Conservation (phyloP, 2,113 vertebrate species). For the Pantherophis guttatus region DNA sequence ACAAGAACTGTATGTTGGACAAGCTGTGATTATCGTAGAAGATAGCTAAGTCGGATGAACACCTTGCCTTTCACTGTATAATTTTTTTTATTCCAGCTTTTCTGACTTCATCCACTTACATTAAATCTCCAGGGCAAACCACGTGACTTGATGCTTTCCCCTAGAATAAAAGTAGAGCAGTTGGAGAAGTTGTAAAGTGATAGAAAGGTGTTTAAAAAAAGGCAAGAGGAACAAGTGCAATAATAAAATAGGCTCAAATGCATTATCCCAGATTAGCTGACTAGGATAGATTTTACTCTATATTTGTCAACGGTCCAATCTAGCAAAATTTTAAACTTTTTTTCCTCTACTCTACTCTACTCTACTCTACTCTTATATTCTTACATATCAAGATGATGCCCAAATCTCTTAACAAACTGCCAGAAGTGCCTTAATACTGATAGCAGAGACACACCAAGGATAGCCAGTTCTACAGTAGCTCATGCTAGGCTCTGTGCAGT, state of each 20-base stretch:
- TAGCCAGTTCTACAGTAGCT: background rate
- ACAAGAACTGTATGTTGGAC: background rate
- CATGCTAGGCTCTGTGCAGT: background rate
- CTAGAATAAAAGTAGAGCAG: background rate
- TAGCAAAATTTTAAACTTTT: background rate
- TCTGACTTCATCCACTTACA: background rate
- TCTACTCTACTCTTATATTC: too few relatives aligned
- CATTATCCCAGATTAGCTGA: background rate
- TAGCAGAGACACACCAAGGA: background rate
- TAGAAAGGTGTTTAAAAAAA: background rate
- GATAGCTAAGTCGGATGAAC: background rate
- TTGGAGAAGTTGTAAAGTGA: background rate
- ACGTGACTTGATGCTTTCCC: background rate
- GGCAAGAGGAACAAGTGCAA: background rate
- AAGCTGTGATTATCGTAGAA: background rate
- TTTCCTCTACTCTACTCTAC: too few relatives aligned
- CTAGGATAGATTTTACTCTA: background rate
- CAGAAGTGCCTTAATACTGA: background rate
- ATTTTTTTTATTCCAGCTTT: background rate
- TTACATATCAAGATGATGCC: background rate
- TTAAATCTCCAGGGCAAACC: background rate
- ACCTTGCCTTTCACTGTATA: background rate
- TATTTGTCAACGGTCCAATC: background rate
- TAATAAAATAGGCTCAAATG: background rate
- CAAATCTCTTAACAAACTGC: background rate